phyloP scores from a whole-genome alignment of 2,888 invertebrate species.

The Cordilura impudica region DNA sequence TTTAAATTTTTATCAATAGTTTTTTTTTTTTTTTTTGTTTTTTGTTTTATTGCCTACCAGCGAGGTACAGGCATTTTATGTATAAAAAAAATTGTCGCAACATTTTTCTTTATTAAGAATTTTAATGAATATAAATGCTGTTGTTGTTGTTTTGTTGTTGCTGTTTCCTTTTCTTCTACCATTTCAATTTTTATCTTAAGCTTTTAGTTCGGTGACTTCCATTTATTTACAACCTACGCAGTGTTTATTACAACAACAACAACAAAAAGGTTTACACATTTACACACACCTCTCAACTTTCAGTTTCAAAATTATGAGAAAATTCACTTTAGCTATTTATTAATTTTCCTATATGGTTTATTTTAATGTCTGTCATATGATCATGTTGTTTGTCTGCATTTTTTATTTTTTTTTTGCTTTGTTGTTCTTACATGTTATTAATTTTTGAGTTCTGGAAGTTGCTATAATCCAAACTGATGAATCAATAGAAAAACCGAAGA shows the following conservation, averaged over 20 bases:
- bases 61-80: neutral
- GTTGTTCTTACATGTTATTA: neutral
- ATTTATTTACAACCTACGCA: slow-evolving; percentile 37
- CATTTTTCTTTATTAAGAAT: slow-evolving; percentile 38
- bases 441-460: neutral
- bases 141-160: slow-evolving; percentile 17
- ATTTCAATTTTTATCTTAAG: neutral
- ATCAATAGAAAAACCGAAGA: slow-evolving; percentile 26
- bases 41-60: neutral
- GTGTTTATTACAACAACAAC: neutral
- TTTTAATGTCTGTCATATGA: slow-evolving; percentile 30
- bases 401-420: neutral
- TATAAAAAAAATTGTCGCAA: neutral
- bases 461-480: slow-evolving; percentile 20
- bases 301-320: slow-evolving; percentile 58
- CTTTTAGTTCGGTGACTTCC: neutral
- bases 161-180: neutral
- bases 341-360: neutral
- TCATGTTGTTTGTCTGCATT: slow-evolving; percentile 23
- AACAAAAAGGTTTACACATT: neutral
- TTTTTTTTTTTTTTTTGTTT: neutral
- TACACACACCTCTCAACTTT: slow-evolving; percentile 44
- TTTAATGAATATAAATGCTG: slow-evolving; percentile 55
- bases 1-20: slow-evolving; percentile 49
- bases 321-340: slow-evolving; percentile 4